Evolutionary conservation across 2,797 vertebrate genomes (phyloP), one percentile per base, ranked within the genome.

Genomic region (Cyprinodon diabolis): DNA sequence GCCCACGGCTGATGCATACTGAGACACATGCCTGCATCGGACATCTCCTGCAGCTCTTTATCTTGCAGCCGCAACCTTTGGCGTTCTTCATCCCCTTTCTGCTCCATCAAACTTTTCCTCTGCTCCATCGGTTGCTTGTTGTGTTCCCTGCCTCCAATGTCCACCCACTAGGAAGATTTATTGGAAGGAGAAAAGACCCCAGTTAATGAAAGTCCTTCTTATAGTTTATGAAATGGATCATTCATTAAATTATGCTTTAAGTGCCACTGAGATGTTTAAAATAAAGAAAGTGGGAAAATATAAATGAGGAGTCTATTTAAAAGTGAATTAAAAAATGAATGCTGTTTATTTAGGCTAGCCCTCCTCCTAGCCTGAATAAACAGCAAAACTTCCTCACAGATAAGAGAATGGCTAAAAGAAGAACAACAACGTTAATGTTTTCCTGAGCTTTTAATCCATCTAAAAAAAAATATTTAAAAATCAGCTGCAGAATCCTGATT

Each of bases 1-100:
- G 98, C 98, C 98, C 98, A 99, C 0, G 98, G 98, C 52, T 99
- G 98, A 92, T 99, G 98, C 95, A 99, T 94, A 91, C 97, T 98
- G 79, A 99, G 96, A 87, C 98, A 99, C 97, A 96, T 97, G 72
- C 98, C 98, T 0, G 94, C 95, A 12, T 99, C 98, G 0, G 96
- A 94, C 84, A 99, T 97, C 93, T 99, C 98, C 85, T 97, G 97
- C 86, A 99, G 91, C 91, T 99, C 97, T 65, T 95, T 94, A 81
- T 99, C 98, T 90, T 99, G 98, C 45, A 99, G 95, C 19, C 98
- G 89, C 82, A 99, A 74, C 48, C 93, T 92, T 75, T 70, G 92
- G 3, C 96, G 94, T 56, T 95, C 92, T 0, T 43, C 86, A 66
- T 11, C 85, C 52, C 68, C 84, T 48, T 82, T 81, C 30, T 87